A percentile compares a stretch with the other conserved stretches of the same genome.
phyloP scores from a whole-genome alignment of 2,113 vertebrate species.

The Collichthys lucidus region DNA sequence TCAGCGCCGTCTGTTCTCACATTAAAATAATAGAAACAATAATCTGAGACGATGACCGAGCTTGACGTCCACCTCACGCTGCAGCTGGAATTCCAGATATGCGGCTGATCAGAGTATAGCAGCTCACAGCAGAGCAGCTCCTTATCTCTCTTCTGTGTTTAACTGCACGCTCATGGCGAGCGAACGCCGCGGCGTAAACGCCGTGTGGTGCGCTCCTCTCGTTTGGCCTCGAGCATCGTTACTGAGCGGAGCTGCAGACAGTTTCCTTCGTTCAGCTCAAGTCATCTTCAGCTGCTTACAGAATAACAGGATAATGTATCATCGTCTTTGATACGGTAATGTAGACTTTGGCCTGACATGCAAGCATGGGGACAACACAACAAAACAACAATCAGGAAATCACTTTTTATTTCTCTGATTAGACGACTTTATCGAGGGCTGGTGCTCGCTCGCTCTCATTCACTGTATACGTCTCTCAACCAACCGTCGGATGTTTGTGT shows the following conservation, averaged over 20 bases:
- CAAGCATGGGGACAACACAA: neutral
- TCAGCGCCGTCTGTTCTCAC: neutral
- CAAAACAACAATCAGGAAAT: neutral
- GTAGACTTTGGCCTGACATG: neutral
- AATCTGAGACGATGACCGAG: neutral
- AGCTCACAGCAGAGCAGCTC: constrained; percentile 28
- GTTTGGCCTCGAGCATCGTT: neutral
- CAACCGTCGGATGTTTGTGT: no score
- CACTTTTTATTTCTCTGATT: no score
- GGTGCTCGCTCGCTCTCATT: no score
- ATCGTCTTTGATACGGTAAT: neutral
- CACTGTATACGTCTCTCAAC: no score
- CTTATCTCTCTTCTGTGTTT: constrained; percentile 38
- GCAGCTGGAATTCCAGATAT: constrained; percentile 48
- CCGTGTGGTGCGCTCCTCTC: neutral
- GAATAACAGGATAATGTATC: neutral
- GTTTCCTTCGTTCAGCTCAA: neutral
- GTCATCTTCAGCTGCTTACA: neutral
- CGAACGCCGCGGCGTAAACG: constrained; percentile 24
- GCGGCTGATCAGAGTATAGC: constrained; percentile 10
- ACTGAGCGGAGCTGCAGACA: neutral
- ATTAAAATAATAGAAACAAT: neutral
- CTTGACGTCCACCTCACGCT: constrained; percentile 4
- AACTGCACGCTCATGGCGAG: neutral
- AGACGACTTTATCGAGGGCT: no score